Evolutionary conservation across 2,113 vertebrate species (phyloP).

Genomic region (Paraplagusia blochii): DNA sequence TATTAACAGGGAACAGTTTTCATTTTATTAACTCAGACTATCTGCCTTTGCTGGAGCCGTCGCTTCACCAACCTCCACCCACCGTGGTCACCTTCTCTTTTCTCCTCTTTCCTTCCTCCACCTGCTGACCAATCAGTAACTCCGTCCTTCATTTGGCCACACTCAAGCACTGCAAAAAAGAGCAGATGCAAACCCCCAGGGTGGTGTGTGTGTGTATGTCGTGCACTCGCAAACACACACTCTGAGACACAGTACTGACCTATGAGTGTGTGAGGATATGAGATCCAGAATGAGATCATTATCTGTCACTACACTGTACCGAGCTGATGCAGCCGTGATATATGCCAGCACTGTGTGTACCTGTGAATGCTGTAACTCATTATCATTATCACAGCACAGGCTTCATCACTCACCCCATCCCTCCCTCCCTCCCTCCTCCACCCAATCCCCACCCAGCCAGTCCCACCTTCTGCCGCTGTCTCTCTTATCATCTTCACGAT

Average conservation of each 20-base stretch:
- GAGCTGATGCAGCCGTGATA: constrained; percentile 54
- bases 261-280: background rate
- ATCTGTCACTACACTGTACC: constrained; percentile 40
- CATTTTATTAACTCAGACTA: constrained; percentile 63
- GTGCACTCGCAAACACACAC: background rate
- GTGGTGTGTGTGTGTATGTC: constrained; percentile 6
- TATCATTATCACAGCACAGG: constrained; percentile 53
- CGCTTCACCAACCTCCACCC: constrained; percentile 14
- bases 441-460: background rate
- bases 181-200: constrained; percentile 11
- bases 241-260: constrained; percentile 1
- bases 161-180: constrained; percentile 22
- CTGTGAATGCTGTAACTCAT: constrained; percentile 68
- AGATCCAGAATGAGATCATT: constrained; percentile 39
- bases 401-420: constrained; percentile 26
- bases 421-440: no score
- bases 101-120: constrained; percentile 7
- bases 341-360: constrained; percentile 62
- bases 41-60: constrained; percentile 32
- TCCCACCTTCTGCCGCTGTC: constrained; percentile 1
- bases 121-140: constrained; percentile 23
- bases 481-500: constrained; percentile 10
- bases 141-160: constrained; percentile 24
- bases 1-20: constrained; percentile 67
- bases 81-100: constrained; percentile 5